Percentiles rank a stretch among this genome's conserved stretches.
phyloP scores from a whole-genome alignment of 2,888 invertebrate genomes.

The Melanophora roralis region DNA sequence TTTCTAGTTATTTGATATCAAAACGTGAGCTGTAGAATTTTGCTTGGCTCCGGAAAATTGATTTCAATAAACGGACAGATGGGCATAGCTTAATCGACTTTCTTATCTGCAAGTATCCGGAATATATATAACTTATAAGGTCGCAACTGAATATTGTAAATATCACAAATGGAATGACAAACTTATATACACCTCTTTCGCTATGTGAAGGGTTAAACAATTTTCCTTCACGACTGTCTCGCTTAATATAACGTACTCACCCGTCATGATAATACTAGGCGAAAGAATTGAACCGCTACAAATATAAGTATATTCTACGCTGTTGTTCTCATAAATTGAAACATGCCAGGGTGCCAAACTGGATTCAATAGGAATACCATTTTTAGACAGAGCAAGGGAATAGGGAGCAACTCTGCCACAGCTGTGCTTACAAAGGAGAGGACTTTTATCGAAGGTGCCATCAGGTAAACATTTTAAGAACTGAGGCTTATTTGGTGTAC shows the following conservation, averaged over 20 bases:
- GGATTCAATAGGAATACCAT: conserved; percentile 58
- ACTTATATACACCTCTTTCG: too few relatives aligned
- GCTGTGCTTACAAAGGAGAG: conserved; percentile 58
- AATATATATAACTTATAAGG: too few relatives aligned
- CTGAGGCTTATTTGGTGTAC: neutral
- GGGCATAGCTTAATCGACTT: too few relatives aligned
- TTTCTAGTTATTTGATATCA: too few relatives aligned
- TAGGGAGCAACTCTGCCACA: conserved; percentile 63
- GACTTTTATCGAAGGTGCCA: conserved; percentile 27
- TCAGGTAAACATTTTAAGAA: conserved; percentile 16
- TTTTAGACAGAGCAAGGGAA: conserved; percentile 50
- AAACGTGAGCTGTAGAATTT: too few relatives aligned
- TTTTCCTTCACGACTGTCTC: neutral
- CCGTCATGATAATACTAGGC: conserved; percentile 66
- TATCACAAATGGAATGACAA: too few relatives aligned
- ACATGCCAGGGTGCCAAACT: conserved; percentile 69
- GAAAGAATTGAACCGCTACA: conserved; percentile 69
- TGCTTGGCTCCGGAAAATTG: too few relatives aligned
- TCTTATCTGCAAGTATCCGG: too few relatives aligned
- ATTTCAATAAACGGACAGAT: too few relatives aligned
- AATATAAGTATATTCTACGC: conserved; percentile 44
- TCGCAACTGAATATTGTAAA: too few relatives aligned
- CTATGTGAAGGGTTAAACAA: too few relatives aligned
- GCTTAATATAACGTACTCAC: conserved; percentile 45
- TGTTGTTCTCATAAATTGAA: conserved; percentile 61